phyloP scores from a whole-genome alignment of 2,888 invertebrate species.

The Cephonodes hylas region DNA sequence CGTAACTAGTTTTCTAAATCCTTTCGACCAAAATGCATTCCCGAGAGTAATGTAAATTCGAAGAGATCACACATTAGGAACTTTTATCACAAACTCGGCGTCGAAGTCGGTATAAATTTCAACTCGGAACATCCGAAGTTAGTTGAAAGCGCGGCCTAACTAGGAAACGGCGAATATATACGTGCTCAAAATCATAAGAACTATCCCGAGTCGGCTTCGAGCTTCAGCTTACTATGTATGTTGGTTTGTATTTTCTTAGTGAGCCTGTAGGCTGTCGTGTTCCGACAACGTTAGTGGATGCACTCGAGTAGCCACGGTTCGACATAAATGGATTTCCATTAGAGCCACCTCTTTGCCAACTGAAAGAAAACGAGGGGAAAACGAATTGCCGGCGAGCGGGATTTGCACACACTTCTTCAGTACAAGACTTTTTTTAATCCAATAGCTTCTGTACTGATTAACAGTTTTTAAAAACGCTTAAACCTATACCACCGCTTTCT shows the following conservation, averaged over 20 bases:
- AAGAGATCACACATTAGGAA: neutral
- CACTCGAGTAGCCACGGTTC: constrained; percentile 38
- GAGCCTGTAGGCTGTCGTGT: neutral
- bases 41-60: neutral
- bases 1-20: neutral
- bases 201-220: constrained; percentile 26
- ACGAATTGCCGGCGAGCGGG: constrained; percentile 22
- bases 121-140: constrained; percentile 19
- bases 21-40: neutral
- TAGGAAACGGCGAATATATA: constrained; percentile 19
- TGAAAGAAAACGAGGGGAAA: constrained; percentile 35
- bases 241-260: constrained; percentile 34
- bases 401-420: constrained; percentile 35
- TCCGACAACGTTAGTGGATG: constrained; percentile 25
- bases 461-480: constrained; percentile 18
- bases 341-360: constrained; percentile 38
- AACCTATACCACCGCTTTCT: neutral
- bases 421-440: constrained; percentile 22
- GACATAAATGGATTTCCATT: constrained; percentile 62
- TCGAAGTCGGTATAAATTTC: constrained; percentile 18
- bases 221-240: constrained; percentile 21
- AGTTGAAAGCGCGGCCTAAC: constrained; percentile 15
- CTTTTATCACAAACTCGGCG: neutral
- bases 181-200: constrained; percentile 23
- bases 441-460: constrained; percentile 20